Percentiles rank a stretch among this genome's conserved stretches.
These are phyloP conservation scores for Pyrocoelia pectoralis DNA, from an alignment of 2,888 invertebrate species.

Conservation along the genomic window DNA sequence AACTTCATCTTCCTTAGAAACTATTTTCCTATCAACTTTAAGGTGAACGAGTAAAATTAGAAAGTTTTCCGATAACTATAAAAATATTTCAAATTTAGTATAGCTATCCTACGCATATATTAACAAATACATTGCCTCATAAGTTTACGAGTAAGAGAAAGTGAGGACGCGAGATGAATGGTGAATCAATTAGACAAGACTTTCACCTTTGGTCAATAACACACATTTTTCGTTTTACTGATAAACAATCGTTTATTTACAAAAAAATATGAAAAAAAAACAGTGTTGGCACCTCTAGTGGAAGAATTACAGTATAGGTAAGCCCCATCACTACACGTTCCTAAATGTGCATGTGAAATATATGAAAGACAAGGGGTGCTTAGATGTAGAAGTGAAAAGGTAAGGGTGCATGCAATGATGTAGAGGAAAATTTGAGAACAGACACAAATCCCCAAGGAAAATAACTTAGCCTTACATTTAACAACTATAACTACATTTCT, in stretches of 20 bases:
- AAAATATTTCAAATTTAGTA: too few relatives aligned
- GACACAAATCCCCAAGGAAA: neutral
- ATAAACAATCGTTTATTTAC: conserved; percentile 15
- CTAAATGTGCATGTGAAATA: neutral
- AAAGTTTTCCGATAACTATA: neutral
- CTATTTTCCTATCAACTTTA: neutral
- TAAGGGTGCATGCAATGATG: conserved; percentile 22
- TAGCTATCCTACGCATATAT: neutral
- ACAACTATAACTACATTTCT: neutral
- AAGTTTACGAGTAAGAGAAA: conserved; percentile 30
- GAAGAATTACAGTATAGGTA: conserved; percentile 43
- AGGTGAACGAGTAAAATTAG: neutral
- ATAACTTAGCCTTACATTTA: neutral
- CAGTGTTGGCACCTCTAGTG: conserved; percentile 42
- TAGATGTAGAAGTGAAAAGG: conserved; percentile 16
- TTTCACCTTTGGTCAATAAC: neutral
- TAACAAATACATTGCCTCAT: neutral
- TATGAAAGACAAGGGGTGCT: neutral
- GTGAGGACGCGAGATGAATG: conserved; percentile 27
- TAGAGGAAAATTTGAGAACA: conserved; percentile 18
- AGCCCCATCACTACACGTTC: conserved; percentile 7
- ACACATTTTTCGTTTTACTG: neutral
- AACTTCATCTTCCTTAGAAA: neutral
- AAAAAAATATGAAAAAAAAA: conserved; percentile 21
- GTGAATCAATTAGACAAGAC: conserved; percentile 15